Conservation (phyloP, 2,113 vertebrate species). For the Echinops telfairi region DNA sequence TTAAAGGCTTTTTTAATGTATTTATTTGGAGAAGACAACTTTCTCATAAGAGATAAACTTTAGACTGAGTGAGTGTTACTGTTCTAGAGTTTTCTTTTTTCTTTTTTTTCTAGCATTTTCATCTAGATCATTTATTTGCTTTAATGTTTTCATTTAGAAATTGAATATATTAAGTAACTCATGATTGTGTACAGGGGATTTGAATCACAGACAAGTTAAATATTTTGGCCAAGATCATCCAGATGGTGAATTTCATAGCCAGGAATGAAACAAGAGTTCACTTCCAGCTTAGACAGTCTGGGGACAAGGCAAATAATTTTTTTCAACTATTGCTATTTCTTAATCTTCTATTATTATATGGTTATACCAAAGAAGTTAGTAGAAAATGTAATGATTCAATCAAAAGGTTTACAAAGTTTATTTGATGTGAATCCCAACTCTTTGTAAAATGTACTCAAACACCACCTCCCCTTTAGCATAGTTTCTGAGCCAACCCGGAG, state of each 20-base stretch:
- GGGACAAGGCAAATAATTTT: constrained; percentile 13
- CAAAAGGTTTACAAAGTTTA: constrained; percentile 46
- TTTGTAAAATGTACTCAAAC: constrained; percentile 50
- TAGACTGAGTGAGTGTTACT: background rate
- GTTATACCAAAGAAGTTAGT: constrained; percentile 12
- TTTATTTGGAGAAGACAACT: constrained; percentile 15
- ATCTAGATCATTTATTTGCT: constrained; percentile 8
- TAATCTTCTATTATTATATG: constrained; percentile 10
- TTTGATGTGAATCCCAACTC: constrained; percentile 19
- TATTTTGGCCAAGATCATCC: constrained; percentile 39
- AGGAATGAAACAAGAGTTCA: background rate
- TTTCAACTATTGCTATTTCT: constrained; percentile 16
- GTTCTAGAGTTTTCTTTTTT: background rate
- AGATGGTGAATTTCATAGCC: constrained; percentile 34
- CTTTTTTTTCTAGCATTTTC: no score
- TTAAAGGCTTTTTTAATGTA: constrained; percentile 20
- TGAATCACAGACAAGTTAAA: constrained; percentile 47
- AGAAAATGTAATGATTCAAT: constrained; percentile 19
- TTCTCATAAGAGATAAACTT: background rate
- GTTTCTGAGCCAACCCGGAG: background rate
- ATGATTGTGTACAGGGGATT: background rate
- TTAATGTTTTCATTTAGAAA: constrained; percentile 54
- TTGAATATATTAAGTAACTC: background rate
- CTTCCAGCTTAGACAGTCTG: background rate
- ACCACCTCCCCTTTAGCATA: constrained; percentile 27